Evolutionary conservation across 1,140 invertebrate species (phyloP).

Genomic region (Drosophila trapezifrons): DNA sequence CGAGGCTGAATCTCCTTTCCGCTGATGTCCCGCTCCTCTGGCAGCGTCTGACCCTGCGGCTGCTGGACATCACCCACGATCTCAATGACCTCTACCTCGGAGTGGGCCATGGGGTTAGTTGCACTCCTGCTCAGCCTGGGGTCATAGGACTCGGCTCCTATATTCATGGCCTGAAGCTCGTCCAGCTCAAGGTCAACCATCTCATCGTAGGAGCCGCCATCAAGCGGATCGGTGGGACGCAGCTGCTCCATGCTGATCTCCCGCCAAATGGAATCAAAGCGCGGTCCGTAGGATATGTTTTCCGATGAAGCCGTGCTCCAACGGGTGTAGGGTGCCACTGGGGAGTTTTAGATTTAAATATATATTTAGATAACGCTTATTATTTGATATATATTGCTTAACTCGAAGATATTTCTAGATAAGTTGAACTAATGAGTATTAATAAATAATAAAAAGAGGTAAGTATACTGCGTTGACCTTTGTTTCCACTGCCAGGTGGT

Average conservation of each 20-base stretch:
- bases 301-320: slow-evolving; percentile 53
- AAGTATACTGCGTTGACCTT: too few relatives aligned
- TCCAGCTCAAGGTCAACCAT: slow-evolving; percentile 22
- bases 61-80: slow-evolving; percentile 13
- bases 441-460: too few relatives aligned
- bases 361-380: not conserved
- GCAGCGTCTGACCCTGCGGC: not conserved
- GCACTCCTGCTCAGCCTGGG: slow-evolving; percentile 3
- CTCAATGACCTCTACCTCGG: slow-evolving; percentile 2
- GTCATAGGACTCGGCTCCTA: slow-evolving; percentile 29
- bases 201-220: not conserved
- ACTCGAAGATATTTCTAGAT: too few relatives aligned
- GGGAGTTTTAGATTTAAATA: not conserved
- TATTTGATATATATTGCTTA: too few relatives aligned
- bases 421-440: too few relatives aligned
- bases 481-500: too few relatives aligned
- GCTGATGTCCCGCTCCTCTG: not conserved
- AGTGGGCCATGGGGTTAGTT: slow-evolving; percentile 7
- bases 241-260: slow-evolving; percentile 25
- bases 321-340: slow-evolving; percentile 41
- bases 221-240: not conserved
- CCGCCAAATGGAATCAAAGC: slow-evolving; percentile 63
- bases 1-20: not conserved
- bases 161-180: slow-evolving; percentile 31
- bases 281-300: slow-evolving; percentile 45